Base-by-base conservation (phyloP, 2,888 invertebrate species). In the Terebella lapidaria region DNA sequence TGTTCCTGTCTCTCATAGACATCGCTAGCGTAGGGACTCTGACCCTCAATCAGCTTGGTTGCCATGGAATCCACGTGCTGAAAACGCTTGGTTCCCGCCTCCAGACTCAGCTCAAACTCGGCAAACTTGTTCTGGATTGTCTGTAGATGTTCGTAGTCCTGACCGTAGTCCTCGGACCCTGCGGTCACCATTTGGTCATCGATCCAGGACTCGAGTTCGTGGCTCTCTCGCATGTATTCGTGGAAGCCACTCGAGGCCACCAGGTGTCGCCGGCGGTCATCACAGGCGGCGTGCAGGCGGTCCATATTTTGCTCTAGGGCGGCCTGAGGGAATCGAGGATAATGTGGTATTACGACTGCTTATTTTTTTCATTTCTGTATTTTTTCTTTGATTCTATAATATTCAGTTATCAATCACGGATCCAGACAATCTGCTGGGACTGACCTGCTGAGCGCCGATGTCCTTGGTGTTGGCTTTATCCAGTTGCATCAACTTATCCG, bases 101-200 rank as follows among this genome's bases (percentile, higher is more conserved):
- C 80, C 45, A 97, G 82, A 65, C 90, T 86, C 28, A 75, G 90
- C 2, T 89, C 87, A 83, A 95, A 95, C 69, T 91, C 91, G 72
- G 95, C 94, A 80, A 96, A 96, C 71, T 91, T 83, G 70, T 84
- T 83, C 73, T 93, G 92, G 51, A 96, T 81, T 18, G 92, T 87
- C 82, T 81, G 69, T n/a, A 77, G 63, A 92, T 99, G 97, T 75
- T 97, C 97, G 22, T 95, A 92, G 77, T 99, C 97, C 61, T 91
- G 87, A 0, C 99, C 99, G 77, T 96, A 97, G 80, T 97, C 97
- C 82, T 97, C 96, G 22, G 92, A 92, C 18, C 91, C 90, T 0
- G 95, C 94, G 18, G 89, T 74, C 1, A 89, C 85, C 84, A 92
- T 90, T 83, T 95, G 94, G 76, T 95, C 95, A 47, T 88, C 86